Percentiles rank a stretch among this genome's conserved stretches.
phyloP scores from a whole-genome alignment of 2,888 invertebrate species.

The Selenia dentaria region DNA sequence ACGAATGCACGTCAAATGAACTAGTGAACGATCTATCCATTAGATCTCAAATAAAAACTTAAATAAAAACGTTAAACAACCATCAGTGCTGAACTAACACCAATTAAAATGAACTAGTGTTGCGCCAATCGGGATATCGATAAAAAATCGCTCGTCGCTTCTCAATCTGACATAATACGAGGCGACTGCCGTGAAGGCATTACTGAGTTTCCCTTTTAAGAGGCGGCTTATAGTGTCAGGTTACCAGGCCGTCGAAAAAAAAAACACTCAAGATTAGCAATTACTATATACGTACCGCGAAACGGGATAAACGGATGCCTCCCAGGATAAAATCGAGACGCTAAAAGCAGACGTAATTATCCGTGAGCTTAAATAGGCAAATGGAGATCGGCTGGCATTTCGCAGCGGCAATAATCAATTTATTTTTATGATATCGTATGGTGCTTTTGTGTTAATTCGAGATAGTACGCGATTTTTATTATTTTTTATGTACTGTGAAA shows the following conservation, averaged over 20 bases:
- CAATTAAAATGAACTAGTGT: conserved; percentile 71
- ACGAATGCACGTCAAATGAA: conserved; percentile 4
- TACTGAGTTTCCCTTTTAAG: conserved; percentile 75
- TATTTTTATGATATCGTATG: conserved; percentile 43
- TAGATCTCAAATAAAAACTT: conserved; percentile 17
- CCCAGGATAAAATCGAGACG: conserved; percentile 51
- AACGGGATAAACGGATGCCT: conserved; percentile 58
- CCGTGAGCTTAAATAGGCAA: conserved; percentile 50
- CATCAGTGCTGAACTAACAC: conserved; percentile 43
- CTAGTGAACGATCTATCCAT: conserved; percentile 10
- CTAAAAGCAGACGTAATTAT: conserved; percentile 51
- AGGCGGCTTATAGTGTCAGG: conserved; percentile 63
- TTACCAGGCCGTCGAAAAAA: conserved; percentile 55
- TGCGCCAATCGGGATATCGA: conserved; percentile 59
- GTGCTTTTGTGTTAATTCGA: conserved; percentile 38
- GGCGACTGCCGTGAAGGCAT: conserved; percentile 73
- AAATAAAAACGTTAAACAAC: conserved; percentile 28
- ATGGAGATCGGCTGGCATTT: conserved; percentile 43
- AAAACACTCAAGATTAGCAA: conserved; percentile 57
- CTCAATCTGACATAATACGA: conserved; percentile 62
- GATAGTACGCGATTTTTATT: conserved; percentile 26
- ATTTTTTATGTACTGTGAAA: conserved; percentile 31
- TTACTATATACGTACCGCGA: conserved; percentile 53
- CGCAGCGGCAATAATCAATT: conserved; percentile 46
- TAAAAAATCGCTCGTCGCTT: conserved; percentile 54